Percentiles rank a stretch among this genome's conserved stretches.
These are phyloP conservation scores for Cheirogaleus major DNA, from an alignment of 2,797 vertebrate genomes.

Conservation along the genomic window DNA sequence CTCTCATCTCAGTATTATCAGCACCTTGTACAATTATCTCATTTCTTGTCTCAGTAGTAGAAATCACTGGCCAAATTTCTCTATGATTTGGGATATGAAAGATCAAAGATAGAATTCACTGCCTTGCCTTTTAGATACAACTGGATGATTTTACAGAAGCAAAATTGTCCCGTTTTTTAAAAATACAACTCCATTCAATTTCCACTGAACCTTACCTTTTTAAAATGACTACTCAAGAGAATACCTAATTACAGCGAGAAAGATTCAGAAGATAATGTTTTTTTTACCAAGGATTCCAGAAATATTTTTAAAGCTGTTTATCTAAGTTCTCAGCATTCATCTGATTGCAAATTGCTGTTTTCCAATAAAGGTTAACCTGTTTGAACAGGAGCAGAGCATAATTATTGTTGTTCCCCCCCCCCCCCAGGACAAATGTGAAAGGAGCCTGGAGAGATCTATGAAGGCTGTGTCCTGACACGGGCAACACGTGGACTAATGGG, in stretches of 20 bases:
- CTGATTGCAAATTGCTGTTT: conserved; percentile 69
- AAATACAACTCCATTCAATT: background rate
- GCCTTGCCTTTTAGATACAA: background rate
- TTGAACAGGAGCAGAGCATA: conserved; percentile 70
- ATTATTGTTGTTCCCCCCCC: background rate
- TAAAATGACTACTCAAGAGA: background rate
- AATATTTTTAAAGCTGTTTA: conserved; percentile 32
- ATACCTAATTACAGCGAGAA: background rate
- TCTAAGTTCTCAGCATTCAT: conserved; percentile 57
- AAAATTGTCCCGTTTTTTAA: background rate
- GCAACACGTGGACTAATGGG: conserved; percentile 2
- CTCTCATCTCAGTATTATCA: background rate
- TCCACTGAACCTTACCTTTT: background rate
- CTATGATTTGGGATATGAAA: background rate
- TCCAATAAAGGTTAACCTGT: conserved; percentile 69
- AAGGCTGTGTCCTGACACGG: background rate
- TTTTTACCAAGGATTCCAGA: background rate
- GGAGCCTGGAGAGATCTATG: background rate
- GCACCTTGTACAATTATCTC: background rate
- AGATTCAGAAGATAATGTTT: background rate
- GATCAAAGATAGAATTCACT: background rate
- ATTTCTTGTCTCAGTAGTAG: background rate
- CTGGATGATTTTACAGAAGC: background rate
- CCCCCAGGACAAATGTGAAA: conserved; percentile 55
- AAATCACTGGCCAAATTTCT: background rate